phyloP scores from a whole-genome alignment of 2,888 invertebrate genomes.

The Drosophila recens region DNA sequence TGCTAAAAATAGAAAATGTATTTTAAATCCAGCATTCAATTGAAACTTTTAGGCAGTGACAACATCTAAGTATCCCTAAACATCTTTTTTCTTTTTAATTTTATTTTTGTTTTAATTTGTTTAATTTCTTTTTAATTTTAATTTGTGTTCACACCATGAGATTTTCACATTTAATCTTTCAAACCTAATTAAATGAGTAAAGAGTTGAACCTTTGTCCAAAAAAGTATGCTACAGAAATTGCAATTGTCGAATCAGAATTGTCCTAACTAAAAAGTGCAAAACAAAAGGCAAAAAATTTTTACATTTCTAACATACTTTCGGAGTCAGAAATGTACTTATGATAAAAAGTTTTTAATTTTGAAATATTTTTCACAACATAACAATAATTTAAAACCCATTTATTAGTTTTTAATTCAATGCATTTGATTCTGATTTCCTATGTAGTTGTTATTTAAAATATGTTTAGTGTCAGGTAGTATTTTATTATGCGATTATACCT shows the following conservation, averaged over 20 bases:
- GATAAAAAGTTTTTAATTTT: too few species aligned
- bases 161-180: background rate
- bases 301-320: too few species aligned
- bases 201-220: background rate
- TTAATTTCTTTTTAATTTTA: too few species aligned
- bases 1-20: background rate
- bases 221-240: background rate
- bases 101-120: too few species aligned
- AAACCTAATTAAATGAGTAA: background rate
- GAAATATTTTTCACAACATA: background rate
- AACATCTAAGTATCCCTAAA: background rate
- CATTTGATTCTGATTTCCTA: too few species aligned
- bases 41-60: background rate
- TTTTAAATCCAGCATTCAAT: background rate
- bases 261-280: too few species aligned
- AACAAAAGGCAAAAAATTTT: too few species aligned
- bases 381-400: background rate
- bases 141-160: background rate
- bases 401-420: too few species aligned
- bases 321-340: too few species aligned
- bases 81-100: background rate
- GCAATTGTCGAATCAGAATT: background rate
- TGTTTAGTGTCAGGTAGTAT: too few species aligned
- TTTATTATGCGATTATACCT: too few species aligned
- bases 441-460: too few species aligned